These are phyloP conservation scores for Calycopis cecrops DNA, from an alignment of 1,140 invertebrate genomes.

Conservation along the genomic window DNA sequence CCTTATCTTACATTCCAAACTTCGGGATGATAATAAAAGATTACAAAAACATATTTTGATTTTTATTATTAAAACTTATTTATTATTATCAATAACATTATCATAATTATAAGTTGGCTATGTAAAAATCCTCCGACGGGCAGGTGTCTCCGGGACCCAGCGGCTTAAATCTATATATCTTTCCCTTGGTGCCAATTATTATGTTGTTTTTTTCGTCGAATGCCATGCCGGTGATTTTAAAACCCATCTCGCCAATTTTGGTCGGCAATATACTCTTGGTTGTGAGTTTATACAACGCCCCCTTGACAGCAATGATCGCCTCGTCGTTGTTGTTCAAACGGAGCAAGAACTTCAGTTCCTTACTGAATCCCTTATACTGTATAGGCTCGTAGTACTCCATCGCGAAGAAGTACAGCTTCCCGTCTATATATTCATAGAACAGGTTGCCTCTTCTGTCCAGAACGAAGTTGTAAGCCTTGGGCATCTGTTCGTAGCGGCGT, in stretches of 20 bases:
- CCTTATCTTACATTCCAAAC: no score
- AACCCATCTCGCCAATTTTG: slow-evolving; percentile 56
- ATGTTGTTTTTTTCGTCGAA: slow-evolving; percentile 62
- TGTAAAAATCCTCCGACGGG: slow-evolving; percentile 60
- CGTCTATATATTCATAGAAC: slow-evolving; percentile 62
- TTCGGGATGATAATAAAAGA: no score
- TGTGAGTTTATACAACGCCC: slow-evolving; percentile 44
- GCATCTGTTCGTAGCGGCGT: slow-evolving; percentile 55
- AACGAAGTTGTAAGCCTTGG: slow-evolving; percentile 60
- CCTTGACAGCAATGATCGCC: slow-evolving; percentile 58
- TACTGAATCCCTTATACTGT: slow-evolving; percentile 62
- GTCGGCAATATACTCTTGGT: slow-evolving; percentile 51
- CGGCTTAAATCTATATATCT: slow-evolving; percentile 60
- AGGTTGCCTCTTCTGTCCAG: slow-evolving; percentile 55
- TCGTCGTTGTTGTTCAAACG: slow-evolving; percentile 55
- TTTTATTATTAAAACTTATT: no score
- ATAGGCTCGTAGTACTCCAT: slow-evolving; percentile 55
- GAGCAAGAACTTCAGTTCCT: slow-evolving; percentile 60
- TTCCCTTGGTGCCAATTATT: slow-evolving; percentile 61
- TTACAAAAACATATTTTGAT: no score
- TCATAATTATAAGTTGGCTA: slow-evolving; percentile 47
- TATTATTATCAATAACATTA: no score
- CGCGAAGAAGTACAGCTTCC: slow-evolving; percentile 59
- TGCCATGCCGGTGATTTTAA: slow-evolving; percentile 59
- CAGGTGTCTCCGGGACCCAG: slow-evolving; percentile 54